A percentile compares a stretch with the other conserved stretches of the same genome.
phyloP scores from a whole-genome alignment of 2,888 invertebrate genomes.

The Sminthurides aquaticus region DNA sequence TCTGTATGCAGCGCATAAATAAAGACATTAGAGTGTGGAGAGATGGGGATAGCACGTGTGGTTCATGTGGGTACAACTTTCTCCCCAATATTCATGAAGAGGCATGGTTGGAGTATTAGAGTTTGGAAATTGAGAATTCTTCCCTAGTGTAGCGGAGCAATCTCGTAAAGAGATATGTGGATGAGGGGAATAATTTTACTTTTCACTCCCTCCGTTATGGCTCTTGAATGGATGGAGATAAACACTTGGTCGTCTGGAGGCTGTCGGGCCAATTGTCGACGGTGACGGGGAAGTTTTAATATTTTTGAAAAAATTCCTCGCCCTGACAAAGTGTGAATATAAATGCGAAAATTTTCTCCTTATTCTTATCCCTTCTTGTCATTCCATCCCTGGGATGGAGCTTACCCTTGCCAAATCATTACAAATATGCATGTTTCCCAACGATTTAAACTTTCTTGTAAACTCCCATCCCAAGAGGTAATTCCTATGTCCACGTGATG shows the following conservation, averaged over 20 bases:
- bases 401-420: background rate
- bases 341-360: background rate
- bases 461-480: background rate
- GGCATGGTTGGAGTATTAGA: background rate
- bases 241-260: background rate
- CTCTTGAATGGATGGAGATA: too few species aligned
- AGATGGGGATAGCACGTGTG: background rate
- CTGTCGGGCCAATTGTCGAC: background rate
- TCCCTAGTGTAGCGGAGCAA: background rate
- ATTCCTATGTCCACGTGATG: background rate
- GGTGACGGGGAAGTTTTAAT: background rate
- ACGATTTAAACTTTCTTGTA: background rate
- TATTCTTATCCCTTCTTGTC: background rate
- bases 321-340: conserved; percentile 3
- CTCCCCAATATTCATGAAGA: background rate
- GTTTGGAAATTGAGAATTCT: background rate
- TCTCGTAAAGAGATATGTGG: conserved; percentile 5
- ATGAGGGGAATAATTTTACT: conserved; percentile 5
- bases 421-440: conserved; percentile 4
- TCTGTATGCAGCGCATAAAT: background rate
- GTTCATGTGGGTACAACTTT: background rate
- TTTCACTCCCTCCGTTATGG: background rate
- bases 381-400: background rate
- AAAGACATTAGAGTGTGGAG: background rate
- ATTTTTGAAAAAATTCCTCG: background rate